Base-by-base conservation (phyloP, 2,797 vertebrate genomes). In the Gobionotothen gibberifrons region DNA sequence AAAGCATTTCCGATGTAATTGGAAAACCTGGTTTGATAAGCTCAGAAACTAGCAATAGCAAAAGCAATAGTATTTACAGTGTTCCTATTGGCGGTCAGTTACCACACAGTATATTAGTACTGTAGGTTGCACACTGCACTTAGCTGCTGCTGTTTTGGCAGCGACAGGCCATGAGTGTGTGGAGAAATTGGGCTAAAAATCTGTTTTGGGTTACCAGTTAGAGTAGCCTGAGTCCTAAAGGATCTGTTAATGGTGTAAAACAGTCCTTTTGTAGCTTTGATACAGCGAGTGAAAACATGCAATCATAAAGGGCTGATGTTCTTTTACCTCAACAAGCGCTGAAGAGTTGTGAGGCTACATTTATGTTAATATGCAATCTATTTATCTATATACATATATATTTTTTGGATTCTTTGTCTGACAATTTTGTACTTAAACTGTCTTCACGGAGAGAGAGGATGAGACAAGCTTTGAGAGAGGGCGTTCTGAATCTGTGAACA, bases 341-440 rank as follows among this genome's bases (percentile, higher is more conserved):
- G 49, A 48, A 48, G 55, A 84, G 66, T 32, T 36, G 46, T 57
- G 53, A 80, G 71, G 64, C 48, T 83, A 22, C 69, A 71, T 83
- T 76, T 70, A 72, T 87, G 82, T 79, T 79, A 89, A 87, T 89
- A 90, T 91, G 90, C 83, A 92, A 83, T 81, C 73, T 36, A 36
- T 47, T 7, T 36, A 83, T 79, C 76, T 71, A 82, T 76, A 74
- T 70, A 77, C 11, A 43, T 70, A 29, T 86, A 40, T 76, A 55
- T 72, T 73, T 56, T 36, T 36, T 36, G 32, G 81, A 81, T 69
- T 87, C 55, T 85, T 70, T 84, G 64, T 84, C 65, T 74, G 78
- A 78, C 65, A 72, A 87, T 93, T 93, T 93, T 93, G 83, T 92
- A 93, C 89, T 88, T 89, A 64, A 80, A 80, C 62, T 74, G 74